Conservation (phyloP, 2,797 vertebrate species). For the Rousettus madagascariensis region DNA sequence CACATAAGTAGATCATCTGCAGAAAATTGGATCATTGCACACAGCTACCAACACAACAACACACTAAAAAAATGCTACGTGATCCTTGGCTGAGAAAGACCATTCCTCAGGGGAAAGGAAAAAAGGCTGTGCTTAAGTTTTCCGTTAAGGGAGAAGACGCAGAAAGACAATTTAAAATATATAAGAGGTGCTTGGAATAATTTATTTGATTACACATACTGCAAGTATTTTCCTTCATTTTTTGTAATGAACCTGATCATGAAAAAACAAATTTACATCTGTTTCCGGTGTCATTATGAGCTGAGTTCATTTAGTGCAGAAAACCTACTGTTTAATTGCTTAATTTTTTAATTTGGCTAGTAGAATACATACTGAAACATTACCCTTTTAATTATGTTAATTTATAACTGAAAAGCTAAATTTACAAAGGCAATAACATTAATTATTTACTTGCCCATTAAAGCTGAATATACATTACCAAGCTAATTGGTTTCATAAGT, state of each 20-base stretch:
- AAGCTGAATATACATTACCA: slow-evolving; percentile 84
- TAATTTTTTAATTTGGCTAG: slow-evolving; percentile 87
- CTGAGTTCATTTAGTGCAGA: slow-evolving; percentile 81
- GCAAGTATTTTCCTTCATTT: slow-evolving; percentile 79
- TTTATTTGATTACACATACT: slow-evolving; percentile 80
- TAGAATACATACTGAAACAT: slow-evolving; percentile 84
- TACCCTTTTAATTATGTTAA: slow-evolving; percentile 88
- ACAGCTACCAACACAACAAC: neutral
- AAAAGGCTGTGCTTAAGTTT: neutral
- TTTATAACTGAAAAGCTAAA: slow-evolving; percentile 87
- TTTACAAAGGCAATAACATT: slow-evolving; percentile 88
- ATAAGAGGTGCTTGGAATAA: slow-evolving; percentile 73
- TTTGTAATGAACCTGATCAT: slow-evolving; percentile 81
- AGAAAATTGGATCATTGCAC: neutral
- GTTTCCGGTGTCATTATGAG: slow-evolving; percentile 80
- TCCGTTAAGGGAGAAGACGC: slow-evolving; percentile 17
- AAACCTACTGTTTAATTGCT: slow-evolving; percentile 87
- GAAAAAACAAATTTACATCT: slow-evolving; percentile 82
- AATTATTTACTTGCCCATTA: slow-evolving; percentile 90
- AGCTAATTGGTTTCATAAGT: slow-evolving; percentile 85
- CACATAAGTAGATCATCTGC: neutral
- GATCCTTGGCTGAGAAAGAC: neutral
- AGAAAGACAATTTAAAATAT: slow-evolving; percentile 65
- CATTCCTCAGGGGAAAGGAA: neutral
- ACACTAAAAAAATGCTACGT: slow-evolving; percentile 18